These are phyloP conservation scores for Phoxinus dragarum DNA, from an alignment of 2,797 vertebrate genomes.

Conservation along the genomic window DNA sequence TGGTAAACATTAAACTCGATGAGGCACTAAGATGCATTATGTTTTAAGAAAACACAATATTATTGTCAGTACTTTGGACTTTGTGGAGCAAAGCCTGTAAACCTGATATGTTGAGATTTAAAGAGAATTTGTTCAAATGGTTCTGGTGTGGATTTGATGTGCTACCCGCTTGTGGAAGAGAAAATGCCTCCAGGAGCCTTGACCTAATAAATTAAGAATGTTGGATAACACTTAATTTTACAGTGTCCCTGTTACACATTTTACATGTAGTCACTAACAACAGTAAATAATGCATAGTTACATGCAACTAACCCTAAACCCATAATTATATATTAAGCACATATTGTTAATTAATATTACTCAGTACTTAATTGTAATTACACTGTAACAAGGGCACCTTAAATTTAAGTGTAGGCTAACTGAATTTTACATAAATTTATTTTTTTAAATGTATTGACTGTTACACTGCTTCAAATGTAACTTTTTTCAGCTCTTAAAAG, in stretches of 20 bases:
- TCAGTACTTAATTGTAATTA: neutral
- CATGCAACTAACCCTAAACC: neutral
- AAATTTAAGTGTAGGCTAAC: neutral
- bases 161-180: conserved; percentile 1
- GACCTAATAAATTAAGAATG: neutral
- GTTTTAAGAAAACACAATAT: neutral
- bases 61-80: neutral
- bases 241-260: neutral
- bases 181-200: conserved; percentile 4
- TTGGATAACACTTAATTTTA: neutral
- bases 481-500: conserved; percentile 52
- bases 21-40: neutral
- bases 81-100: neutral
- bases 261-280: neutral
- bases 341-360: neutral
- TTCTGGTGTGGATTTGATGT: neutral
- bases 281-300: neutral
- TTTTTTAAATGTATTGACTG: conserved; percentile 4
- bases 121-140: neutral
- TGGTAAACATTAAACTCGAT: neutral
- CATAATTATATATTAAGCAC: neutral
- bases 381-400: neutral
- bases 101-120: neutral
- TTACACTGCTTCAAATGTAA: conserved; percentile 17
- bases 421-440: neutral